Evolutionary conservation across 2,888 invertebrate genomes (phyloP).

Genomic region (Loripinus fragilis): DNA sequence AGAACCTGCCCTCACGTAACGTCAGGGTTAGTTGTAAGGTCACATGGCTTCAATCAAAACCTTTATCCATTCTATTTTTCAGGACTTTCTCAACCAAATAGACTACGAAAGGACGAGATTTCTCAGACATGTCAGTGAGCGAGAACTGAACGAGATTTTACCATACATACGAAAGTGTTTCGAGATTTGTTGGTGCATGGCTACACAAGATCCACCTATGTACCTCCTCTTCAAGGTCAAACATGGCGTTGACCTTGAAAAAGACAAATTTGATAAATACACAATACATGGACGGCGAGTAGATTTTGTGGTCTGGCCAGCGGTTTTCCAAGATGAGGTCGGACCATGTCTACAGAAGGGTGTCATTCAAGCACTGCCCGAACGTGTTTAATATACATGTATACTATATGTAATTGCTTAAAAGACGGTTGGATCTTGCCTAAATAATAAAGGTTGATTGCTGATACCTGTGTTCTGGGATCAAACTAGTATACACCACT

Average conservation of each 20-base stretch:
- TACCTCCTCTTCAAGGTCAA: conserved; percentile 65
- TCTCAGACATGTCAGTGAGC: conserved; percentile 61
- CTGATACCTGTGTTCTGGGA: no score
- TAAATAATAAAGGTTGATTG: no score
- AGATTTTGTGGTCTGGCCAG: conserved; percentile 66
- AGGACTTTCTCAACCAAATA: conserved; percentile 68
- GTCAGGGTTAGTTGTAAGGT: no score
- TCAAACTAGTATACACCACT: no score
- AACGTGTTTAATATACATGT: no score
- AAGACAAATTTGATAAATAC: conserved; percentile 56
- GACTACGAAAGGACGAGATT: conserved; percentile 67
- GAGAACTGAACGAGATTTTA: conserved; percentile 63
- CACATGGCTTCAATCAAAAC: no score
- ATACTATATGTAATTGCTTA: no score
- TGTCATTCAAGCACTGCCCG: conserved; percentile 53
- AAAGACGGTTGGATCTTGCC: no score
- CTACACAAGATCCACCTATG: conserved; percentile 67
- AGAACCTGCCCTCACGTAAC: no score
- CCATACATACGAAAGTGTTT: conserved; percentile 63
- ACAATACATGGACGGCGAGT: conserved; percentile 49
- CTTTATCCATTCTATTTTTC: no score
- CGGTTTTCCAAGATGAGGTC: conserved; percentile 61
- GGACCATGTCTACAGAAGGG: conserved; percentile 63
- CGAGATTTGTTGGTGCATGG: conserved; percentile 66
- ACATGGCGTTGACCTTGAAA: conserved; percentile 59